Base-by-base conservation (phyloP, 2,797 vertebrate genomes). In the Numenius phaeopus region DNA sequence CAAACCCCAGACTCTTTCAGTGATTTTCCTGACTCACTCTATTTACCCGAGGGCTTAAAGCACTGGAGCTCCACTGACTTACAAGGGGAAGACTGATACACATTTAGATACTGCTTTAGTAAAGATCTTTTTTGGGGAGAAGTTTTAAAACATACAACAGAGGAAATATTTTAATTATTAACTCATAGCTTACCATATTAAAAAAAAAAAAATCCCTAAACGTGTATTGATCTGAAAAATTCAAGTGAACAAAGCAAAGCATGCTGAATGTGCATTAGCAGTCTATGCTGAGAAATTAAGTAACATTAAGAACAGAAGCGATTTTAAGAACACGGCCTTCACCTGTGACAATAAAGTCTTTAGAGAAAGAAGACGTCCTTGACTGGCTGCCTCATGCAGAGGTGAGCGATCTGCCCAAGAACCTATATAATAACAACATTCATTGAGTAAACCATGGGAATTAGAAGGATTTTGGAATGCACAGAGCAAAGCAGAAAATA, bases 331-430 rank as follows among this genome's bases (percentile, higher is more conserved):
- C 6, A 64, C n/a, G 61, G 89, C 24, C 71, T 95, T 98, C 95
- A 99, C 99, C 99, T 99, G 99, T 91, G 98, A 98, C 96, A 99
- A 98, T 89, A 99, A 98, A 83, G 98, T 99, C 98, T 98, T 99
- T 70, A 99, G 98, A 83, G 99, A 98, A 88, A 99, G 98, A 59
- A 99, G 99, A 70, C 99, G 99, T 65, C 99, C 99, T 94, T 99
- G 99, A 91, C 99, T 98, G 66, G 99, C 99, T 86, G 99, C 99
- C 81, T 99, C 99, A 49, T 99, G 99, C 13, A 99, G 98, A 59
- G 99, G 99, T 18, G 99, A 99, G 59, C 99, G 98, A 97, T 99
- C 99, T 39, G 99, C 99, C 99, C 99, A 99, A 78, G 99, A 99
- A 87, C 99, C 99, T 99, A 97, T 21, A 55, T 8, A 97, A 96